These are phyloP conservation scores for Sylvietta virens DNA, from an alignment of 2,113 vertebrate species.

Conservation along the genomic window DNA sequence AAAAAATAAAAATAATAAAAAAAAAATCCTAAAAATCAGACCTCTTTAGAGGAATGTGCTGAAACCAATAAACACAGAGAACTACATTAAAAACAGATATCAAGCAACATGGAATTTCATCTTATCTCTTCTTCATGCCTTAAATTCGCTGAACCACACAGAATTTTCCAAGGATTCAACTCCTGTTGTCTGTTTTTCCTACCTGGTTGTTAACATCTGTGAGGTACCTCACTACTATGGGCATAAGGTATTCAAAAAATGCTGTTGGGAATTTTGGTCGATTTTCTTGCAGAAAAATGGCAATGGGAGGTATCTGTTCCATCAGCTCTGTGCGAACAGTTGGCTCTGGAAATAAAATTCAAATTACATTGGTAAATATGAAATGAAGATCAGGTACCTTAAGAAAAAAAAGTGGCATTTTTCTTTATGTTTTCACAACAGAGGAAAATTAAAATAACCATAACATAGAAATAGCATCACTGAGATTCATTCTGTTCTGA, in stretches of 20 bases:
- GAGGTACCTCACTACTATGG: conserved; percentile 82
- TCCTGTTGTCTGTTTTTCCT: neutral
- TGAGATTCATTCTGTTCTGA: neutral
- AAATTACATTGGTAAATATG: neutral
- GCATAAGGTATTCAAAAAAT: conserved; percentile 85
- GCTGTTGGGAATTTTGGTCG: conserved; percentile 81
- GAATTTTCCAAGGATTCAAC: neutral
- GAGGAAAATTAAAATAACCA: neutral
- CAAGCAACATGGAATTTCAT: neutral
- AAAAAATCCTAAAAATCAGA: neutral
- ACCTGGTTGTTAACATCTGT: conserved; percentile 90
- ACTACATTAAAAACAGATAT: neutral
- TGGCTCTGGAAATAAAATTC: conserved; percentile 74
- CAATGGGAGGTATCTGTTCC: conserved; percentile 88
- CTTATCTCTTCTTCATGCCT: neutral
- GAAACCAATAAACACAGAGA: neutral
- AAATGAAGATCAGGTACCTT: neutral
- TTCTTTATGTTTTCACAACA: neutral
- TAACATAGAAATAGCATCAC: neutral
- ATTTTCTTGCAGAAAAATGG: conserved; percentile 86
- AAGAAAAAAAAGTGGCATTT: neutral
- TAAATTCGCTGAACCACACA: neutral
- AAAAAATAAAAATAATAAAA: neutral
- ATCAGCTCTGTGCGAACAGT: conserved; percentile 87
- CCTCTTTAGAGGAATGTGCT: neutral